Evolutionary conservation across 2,113 vertebrate species (phyloP), one percentile per base, ranked within the genome.

Genomic region (Gymnogyps californianus): DNA sequence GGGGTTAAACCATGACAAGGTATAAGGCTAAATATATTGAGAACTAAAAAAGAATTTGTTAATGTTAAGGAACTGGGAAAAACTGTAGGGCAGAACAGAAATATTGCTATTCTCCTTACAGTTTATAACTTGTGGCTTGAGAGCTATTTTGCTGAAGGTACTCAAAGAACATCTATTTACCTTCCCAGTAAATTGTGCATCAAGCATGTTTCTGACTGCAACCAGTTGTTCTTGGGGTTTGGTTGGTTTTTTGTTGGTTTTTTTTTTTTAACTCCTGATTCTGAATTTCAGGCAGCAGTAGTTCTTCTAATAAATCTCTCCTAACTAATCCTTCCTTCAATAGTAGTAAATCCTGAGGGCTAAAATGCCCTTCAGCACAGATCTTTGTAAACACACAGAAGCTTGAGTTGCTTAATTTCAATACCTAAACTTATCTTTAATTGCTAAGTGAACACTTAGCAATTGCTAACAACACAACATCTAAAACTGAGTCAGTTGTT

Each of bases 301-400:
- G 29, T 44, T 72, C 34, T 47, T 76, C 49, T 52, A 66, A 79
- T 25, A 90, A 90, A n/a, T 78, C 34, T 55, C 51, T 90, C 36
- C 34, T 70, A 87, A 93, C 44, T 95, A 85, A 93, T 91, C 71
- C 90, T 32, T 94, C 44, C 36, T 78, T 95, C 87, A 66, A 54
- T 14, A 84, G n/a, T 4, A 57, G 83, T 78, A 86, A 90, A 92
- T 65, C 90, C 90, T n/a, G 40, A 87, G 15, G 70, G 70, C 58
- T 95, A 66, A 87, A 71, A 59, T 19, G 38, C 66, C 59, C 66
- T 92, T 89, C 76, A 86, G 49, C 31, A 78, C n/a, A 75, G 87
- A 42, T 57, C 74, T 74, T 47, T 70, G 29, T 46, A 46, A 87
- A 84, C 0, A 9, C 59, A 82, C 15, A 74, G 69, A 79, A 83